Evolutionary conservation across 2,797 vertebrate genomes (phyloP).

Genomic region (Cossypha dichroa): DNA sequence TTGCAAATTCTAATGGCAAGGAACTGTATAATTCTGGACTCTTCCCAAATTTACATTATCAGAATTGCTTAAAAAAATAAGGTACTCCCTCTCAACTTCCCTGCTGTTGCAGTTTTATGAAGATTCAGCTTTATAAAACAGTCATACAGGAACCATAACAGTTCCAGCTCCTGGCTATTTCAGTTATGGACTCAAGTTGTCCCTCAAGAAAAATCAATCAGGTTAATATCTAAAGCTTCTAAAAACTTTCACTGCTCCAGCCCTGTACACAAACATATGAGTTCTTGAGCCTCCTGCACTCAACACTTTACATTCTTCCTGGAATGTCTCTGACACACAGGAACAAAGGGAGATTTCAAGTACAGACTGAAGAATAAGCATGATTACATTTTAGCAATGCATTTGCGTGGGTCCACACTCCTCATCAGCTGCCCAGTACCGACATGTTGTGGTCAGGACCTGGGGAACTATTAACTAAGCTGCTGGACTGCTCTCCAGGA

Average conservation of each 20-base stretch:
- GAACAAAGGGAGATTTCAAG: background rate
- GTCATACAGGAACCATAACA: background rate
- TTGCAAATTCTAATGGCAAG: background rate
- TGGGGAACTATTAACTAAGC: background rate
- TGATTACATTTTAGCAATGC: background rate
- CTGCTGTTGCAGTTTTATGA: background rate
- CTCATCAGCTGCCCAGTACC: background rate
- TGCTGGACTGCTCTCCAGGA: background rate
- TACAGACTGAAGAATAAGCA: background rate
- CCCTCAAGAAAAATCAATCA: background rate
- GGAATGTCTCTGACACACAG: background rate
- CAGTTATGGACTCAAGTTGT: background rate
- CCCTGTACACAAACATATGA: background rate
- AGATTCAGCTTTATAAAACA: background rate
- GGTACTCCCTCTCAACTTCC: background rate
- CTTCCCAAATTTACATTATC: background rate
- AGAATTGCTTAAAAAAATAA: background rate
- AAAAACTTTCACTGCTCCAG: background rate
- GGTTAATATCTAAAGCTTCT: background rate
- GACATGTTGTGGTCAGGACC: background rate
- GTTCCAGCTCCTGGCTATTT: background rate
- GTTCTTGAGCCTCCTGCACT: background rate
- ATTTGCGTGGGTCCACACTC: background rate
- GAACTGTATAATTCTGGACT: background rate
- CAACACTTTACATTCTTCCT: background rate